Percentiles rank a stretch among this genome's conserved stretches.
Conservation (phyloP, 2,113 vertebrate genomes). For the Ictalurus punctatus region DNA sequence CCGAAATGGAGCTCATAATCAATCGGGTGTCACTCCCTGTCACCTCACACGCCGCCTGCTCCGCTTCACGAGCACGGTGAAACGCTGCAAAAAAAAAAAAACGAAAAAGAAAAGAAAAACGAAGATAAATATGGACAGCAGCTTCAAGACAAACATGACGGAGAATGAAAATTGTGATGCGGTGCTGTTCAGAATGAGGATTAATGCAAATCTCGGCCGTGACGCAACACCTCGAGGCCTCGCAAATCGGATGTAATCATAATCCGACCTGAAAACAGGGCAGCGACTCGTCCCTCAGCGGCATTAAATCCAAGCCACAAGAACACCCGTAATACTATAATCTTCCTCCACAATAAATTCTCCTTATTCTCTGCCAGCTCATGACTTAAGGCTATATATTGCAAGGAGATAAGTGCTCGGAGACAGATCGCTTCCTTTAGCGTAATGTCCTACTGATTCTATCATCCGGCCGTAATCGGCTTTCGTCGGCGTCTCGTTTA, state of each 20-base stretch:
- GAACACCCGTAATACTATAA: conserved; percentile 19
- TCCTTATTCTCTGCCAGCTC: conserved; percentile 22
- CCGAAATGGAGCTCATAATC: conserved; percentile 15
- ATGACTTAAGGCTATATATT: conserved; percentile 69
- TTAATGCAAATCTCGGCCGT: conserved; percentile 8
- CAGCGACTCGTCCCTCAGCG: background rate
- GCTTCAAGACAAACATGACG: background rate
- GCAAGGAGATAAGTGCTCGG: conserved; percentile 66
- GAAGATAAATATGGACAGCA: background rate
- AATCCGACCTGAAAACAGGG: background rate
- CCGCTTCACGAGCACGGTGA: background rate
- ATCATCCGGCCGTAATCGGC: conserved; percentile 76
- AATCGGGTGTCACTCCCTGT: conserved; percentile 17
- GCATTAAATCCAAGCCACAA: conserved; percentile 22
- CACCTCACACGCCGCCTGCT: conserved; percentile 17
- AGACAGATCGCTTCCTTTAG: conserved; percentile 67
- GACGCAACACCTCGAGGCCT: background rate
- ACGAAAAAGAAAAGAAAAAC: background rate
- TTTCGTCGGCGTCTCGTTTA: conserved; percentile 68
- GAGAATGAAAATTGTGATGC: background rate
- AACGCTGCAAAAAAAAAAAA: background rate
- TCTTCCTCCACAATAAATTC: conserved; percentile 25
- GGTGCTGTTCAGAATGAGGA: background rate
- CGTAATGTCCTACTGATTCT: conserved; percentile 74
- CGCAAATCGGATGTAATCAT: conserved; percentile 2